phyloP scores from a whole-genome alignment of 2,113 vertebrate species.

The Naja naja region DNA sequence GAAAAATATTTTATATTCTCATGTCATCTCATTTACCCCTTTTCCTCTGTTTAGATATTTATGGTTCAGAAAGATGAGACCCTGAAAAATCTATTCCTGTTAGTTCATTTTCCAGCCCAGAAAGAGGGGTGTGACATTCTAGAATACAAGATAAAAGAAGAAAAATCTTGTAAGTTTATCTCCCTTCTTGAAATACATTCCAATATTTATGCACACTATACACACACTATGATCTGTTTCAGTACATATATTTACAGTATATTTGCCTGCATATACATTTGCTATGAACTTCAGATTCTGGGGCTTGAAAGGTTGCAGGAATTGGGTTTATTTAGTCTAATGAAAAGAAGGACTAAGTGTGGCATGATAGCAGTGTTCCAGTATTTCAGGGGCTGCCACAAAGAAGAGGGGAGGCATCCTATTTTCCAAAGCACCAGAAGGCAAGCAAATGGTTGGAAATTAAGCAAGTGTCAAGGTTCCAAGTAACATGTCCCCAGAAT shows the following conservation, averaged over 20 bases:
- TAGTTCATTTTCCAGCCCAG: conserved; percentile 72
- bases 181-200: not conserved
- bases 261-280: not conserved
- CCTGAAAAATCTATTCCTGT: conserved; percentile 72
- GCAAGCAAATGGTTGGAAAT: not conserved
- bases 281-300: not conserved
- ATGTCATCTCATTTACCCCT: not conserved
- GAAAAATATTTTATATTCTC: not conserved
- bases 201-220: not conserved
- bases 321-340: not conserved
- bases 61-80: conserved; percentile 76
- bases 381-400: not conserved
- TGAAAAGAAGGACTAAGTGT: not conserved
- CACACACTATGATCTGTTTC: not conserved
- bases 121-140: conserved; percentile 63
- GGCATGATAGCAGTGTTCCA: not conserved
- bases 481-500: no score
- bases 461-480: not conserved
- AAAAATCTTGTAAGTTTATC: conserved; percentile 79
- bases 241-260: not conserved
- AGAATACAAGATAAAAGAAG: conserved; percentile 79
- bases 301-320: not conserved
- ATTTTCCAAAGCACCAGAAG: not conserved
- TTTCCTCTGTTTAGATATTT: conserved; percentile 70
- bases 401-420: not conserved